Base-by-base conservation (phyloP, 2,113 vertebrate species). In the Struthio camelus region DNA sequence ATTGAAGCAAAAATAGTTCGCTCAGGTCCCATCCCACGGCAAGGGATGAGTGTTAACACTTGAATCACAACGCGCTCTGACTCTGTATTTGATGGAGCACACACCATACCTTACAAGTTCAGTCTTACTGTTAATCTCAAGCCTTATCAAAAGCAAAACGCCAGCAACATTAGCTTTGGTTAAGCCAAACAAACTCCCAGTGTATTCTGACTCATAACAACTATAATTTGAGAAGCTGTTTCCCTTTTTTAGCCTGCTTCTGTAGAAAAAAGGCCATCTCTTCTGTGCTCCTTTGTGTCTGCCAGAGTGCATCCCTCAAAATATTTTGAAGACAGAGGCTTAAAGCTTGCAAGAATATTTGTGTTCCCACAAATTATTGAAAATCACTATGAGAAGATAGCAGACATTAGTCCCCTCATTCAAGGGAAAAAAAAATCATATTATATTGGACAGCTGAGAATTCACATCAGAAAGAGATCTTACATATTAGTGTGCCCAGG, bases 161-260 rank as follows among this genome's bases (percentile, higher is more conserved):
- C 15, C 17, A 14, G 5, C 2, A 46, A 5, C 27, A 46, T 73
- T 54, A 44, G 2, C 3, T 82, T 83, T 51, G 50, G 17, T 42
- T 62, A 59, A 8, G 14, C 54, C 14, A 14, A 56, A 10, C 11
- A 48, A 85, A 4, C 36, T 65, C 85, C 89, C 66, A 87, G 3
- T 59, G 87, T 18, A 70, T 80, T 89, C 23, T 91, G 36, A 61
- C 13, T 85, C 23, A 4, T 40, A 54, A 27, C 3, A 1, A 18
- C 15, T 71, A 5, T 11, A 53, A 69, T 44, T 56, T 70, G 48
- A 64, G 34, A 54, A 10, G 69, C 1, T 2, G 58, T 87, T 54
- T 4, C 3, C 14, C 6, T 6, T 73, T 73, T 85, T n/a, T 1
- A 3, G 27, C 3, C 2, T 38, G 4, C 8, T 58, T 40, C 17